phyloP scores from a whole-genome alignment of 2,113 vertebrate genomes.

The Phaethon lepturus region DNA sequence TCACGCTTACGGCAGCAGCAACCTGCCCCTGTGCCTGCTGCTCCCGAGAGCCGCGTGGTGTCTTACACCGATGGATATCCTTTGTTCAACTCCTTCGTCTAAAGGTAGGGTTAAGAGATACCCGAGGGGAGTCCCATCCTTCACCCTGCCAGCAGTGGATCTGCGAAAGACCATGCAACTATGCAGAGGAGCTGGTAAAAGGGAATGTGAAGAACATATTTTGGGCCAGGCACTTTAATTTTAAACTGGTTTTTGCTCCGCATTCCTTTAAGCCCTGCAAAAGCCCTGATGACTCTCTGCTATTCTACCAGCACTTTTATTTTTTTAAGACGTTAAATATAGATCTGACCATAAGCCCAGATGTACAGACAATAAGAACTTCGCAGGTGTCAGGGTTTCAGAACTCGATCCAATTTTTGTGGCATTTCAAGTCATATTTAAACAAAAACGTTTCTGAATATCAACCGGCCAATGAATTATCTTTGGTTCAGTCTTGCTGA shows the following conservation, averaged over 20 bases:
- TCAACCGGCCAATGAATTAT: background rate
- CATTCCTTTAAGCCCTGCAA: background rate
- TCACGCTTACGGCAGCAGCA: background rate
- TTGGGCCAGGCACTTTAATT: background rate
- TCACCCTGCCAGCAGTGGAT: background rate
- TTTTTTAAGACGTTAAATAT: background rate
- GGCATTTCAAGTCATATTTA: background rate
- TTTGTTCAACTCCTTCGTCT: background rate
- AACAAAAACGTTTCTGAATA: background rate
- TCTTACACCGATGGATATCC: background rate
- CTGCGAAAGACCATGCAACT: background rate
- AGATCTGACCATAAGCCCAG: background rate
- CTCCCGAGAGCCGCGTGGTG: background rate
- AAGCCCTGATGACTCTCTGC: background rate
- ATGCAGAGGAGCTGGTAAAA: background rate
- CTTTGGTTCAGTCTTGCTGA: conserved; percentile 6
- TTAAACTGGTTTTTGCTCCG: background rate
- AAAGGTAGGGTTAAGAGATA: background rate
- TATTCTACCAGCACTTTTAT: background rate
- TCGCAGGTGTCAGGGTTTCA: background rate
- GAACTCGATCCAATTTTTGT: background rate
- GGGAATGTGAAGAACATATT: background rate
- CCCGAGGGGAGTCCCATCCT: background rate
- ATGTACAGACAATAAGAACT: background rate
- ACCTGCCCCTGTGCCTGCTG: background rate